A percentile compares a stretch with the other conserved stretches of the same genome.
Evolutionary conservation across 2,888 invertebrate species (phyloP).

Genomic region (Hemithea aestivaria): DNA sequence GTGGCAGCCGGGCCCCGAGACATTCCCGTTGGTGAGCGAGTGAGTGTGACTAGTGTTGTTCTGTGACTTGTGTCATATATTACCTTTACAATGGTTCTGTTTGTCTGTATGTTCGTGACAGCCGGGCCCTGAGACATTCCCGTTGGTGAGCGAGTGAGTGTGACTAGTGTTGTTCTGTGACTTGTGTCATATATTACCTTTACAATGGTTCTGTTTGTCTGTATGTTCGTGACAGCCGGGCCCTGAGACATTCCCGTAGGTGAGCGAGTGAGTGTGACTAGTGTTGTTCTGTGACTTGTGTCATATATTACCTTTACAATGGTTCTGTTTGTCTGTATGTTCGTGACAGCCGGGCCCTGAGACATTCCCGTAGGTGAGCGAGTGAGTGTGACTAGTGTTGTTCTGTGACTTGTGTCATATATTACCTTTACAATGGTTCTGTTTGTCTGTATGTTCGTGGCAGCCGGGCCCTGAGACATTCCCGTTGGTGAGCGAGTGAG

Average conservation of each 20-base stretch:
- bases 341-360: slow-evolving; percentile 15
- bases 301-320: slow-evolving; percentile 24
- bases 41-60: slow-evolving; percentile 3
- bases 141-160: slow-evolving; percentile 31
- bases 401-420: slow-evolving; percentile 12
- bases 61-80: slow-evolving; percentile 14
- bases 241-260: slow-evolving; percentile 32
- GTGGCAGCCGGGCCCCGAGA: slow-evolving; percentile 15
- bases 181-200: slow-evolving; percentile 22
- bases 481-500: slow-evolving; percentile 33
- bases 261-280: slow-evolving; percentile 19
- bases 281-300: slow-evolving; percentile 3
- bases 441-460: slow-evolving; percentile 9
- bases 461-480: slow-evolving; percentile 20
- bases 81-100: slow-evolving; percentile 21
- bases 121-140: slow-evolving; percentile 24
- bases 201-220: slow-evolving; percentile 16
- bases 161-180: background rate
- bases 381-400: slow-evolving; percentile 8
- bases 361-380: slow-evolving; percentile 33
- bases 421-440: slow-evolving; percentile 22
- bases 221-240: slow-evolving; percentile 11
- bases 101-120: slow-evolving; percentile 9
- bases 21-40: slow-evolving; percentile 34
- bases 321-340: slow-evolving; percentile 13